Conservation (phyloP, 2,797 vertebrate species). For the Anguilla anguilla region DNA sequence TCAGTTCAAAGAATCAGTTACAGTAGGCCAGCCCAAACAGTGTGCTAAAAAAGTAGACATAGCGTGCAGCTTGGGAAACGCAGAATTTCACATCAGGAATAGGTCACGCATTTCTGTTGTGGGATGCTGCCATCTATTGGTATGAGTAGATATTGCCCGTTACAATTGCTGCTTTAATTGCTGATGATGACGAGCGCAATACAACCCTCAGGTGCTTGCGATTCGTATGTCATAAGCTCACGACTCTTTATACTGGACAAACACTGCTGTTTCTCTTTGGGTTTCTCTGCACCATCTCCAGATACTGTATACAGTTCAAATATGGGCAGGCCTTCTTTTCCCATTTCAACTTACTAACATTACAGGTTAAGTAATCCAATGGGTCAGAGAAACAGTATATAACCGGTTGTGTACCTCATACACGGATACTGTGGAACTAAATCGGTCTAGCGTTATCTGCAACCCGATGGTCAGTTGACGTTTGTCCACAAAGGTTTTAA, state of each 20-base stretch:
- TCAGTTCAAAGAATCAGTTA: not conserved
- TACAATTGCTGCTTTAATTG: not conserved
- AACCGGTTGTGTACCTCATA: not conserved
- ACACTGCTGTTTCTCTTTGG: not conserved
- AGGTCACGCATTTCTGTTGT: not conserved
- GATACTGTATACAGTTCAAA: not conserved
- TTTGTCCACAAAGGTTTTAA: not conserved
- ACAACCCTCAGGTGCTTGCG: not conserved
- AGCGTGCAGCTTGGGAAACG: not conserved
- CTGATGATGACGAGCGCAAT: not conserved
- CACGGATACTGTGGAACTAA: not conserved
- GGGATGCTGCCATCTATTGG: constrained; percentile 1
- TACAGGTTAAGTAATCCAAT: not conserved
- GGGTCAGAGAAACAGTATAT: not conserved
- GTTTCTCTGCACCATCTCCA: not conserved
- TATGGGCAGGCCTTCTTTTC: too few relatives aligned
- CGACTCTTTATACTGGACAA: not conserved
- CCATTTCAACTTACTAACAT: not conserved
- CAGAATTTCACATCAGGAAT: not conserved
- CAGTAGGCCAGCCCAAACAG: not conserved
- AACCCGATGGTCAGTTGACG: not conserved
- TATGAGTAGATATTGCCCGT: not conserved
- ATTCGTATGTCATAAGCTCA: not conserved
- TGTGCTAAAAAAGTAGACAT: not conserved
- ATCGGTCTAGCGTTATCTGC: not conserved